Percentiles rank a stretch among this genome's conserved stretches.
Conservation (phyloP, 2,797 vertebrate species). For the Pogoniulus pusillus region DNA sequence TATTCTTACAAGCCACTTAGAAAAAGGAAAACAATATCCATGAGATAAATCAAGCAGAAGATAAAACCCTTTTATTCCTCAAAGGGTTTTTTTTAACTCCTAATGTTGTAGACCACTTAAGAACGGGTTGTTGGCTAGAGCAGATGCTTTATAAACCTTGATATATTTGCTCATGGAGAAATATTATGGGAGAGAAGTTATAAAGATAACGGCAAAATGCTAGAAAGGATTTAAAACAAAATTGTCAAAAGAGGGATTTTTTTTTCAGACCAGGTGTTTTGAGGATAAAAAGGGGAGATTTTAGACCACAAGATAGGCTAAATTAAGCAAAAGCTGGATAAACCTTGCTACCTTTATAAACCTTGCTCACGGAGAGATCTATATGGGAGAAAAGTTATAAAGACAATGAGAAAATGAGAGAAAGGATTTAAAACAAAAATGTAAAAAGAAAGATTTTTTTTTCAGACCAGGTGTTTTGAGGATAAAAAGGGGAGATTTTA, state of each 20-base stretch:
- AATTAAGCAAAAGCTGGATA: not conserved
- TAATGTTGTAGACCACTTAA: not conserved
- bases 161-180: accelerated
- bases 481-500: not conserved
- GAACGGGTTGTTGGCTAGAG: not conserved
- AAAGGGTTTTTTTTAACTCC: accelerated
- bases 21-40: not conserved
- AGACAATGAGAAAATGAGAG: not conserved
- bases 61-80: not conserved
- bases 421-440: not conserved
- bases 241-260: not conserved
- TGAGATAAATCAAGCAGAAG: not conserved
- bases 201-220: not conserved
- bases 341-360: too few relatives aligned
- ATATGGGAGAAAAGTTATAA: not conserved
- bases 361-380: accelerated
- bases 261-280: not conserved
- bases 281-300: not conserved
- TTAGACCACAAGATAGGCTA: not conserved
- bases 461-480: not conserved
- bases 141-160: not conserved
- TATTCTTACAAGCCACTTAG: not conserved
- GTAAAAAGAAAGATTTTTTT: not conserved
- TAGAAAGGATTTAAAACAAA: not conserved
- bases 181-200: not conserved